phyloP scores from a whole-genome alignment of 1,140 invertebrate genomes.

The Drosophila rufa region DNA sequence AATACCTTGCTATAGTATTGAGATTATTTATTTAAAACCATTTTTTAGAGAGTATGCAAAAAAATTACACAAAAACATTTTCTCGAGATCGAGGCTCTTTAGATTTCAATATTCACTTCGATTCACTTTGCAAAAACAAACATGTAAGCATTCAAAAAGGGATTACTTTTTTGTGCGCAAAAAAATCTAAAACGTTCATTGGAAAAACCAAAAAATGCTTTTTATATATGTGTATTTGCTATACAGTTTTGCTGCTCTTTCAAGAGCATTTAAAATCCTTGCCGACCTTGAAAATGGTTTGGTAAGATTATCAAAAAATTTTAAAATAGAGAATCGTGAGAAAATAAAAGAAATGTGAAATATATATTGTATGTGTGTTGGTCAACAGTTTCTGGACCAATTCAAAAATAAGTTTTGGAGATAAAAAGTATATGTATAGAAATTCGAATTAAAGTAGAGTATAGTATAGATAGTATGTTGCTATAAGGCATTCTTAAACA shows the following conservation, averaged over 20 bases:
- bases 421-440: conserved; percentile 41
- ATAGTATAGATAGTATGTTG: conserved; percentile 52
- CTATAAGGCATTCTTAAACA: conserved; percentile 78
- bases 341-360: conserved; percentile 73
- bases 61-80: conserved; percentile 71
- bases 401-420: conserved; percentile 39
- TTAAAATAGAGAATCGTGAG: conserved; percentile 77
- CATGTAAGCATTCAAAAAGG: conserved; percentile 82
- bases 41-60: conserved; percentile 63
- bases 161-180: conserved; percentile 64
- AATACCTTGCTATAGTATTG: conserved; percentile 69
- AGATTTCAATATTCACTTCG: conserved; percentile 29
- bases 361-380: conserved; percentile 46
- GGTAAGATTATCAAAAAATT: conserved; percentile 48
- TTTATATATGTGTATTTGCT: conserved; percentile 35
- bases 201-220: conserved; percentile 19
- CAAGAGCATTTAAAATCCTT: conserved; percentile 63
- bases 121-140: conserved; percentile 71
- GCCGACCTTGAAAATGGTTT: conserved; percentile 60
- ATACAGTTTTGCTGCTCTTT: conserved; percentile 40
- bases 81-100: conserved; percentile 20
- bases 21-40: conserved; percentile 43
- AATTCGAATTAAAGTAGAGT: conserved; percentile 28
- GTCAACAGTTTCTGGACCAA: conserved; percentile 51
- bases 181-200: conserved; percentile 55